Conservation (phyloP, 2,113 vertebrate genomes). For the Psittacula cyanocephala region DNA sequence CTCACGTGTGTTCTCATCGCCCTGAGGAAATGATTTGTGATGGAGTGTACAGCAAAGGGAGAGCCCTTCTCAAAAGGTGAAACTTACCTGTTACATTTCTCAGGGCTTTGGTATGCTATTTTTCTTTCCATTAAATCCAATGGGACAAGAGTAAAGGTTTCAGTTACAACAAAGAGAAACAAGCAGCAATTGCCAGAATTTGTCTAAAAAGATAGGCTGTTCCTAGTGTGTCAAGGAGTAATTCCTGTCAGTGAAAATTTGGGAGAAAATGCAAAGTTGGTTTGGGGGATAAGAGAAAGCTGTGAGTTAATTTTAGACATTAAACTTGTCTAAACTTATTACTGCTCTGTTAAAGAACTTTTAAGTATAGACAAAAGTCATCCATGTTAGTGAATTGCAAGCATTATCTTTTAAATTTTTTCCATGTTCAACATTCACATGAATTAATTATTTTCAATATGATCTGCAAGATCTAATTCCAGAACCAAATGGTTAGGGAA, state of each 20-base stretch:
- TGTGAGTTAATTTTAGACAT: not conserved
- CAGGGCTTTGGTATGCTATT: not conserved
- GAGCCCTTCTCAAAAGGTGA: not conserved
- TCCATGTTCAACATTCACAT: constrained; percentile 30
- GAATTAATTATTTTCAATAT: constrained; percentile 53
- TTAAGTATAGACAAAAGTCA: not conserved
- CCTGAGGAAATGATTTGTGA: not conserved
- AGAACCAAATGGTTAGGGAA: constrained; percentile 25
- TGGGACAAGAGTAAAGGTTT: not conserved
- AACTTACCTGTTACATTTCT: not conserved
- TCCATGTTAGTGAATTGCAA: constrained; percentile 26
- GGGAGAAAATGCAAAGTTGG: not conserved
- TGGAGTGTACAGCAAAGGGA: not conserved
- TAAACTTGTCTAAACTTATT: not conserved
- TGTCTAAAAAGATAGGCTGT: not conserved
- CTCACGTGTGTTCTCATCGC: not conserved
- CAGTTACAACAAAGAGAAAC: not conserved
- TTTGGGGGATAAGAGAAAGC: not conserved
- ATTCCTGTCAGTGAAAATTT: not conserved
- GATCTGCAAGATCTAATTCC: constrained; percentile 40
- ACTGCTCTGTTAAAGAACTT: constrained; percentile 3
- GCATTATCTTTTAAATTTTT: constrained; percentile 29
- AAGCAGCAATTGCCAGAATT: not conserved
- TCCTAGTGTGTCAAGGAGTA: not conserved
- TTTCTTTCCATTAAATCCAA: not conserved